Evolutionary conservation across 1,140 invertebrate genomes (phyloP), one percentile per base, ranked within the genome.

Genomic region (Drosophila sturtevanti): DNA sequence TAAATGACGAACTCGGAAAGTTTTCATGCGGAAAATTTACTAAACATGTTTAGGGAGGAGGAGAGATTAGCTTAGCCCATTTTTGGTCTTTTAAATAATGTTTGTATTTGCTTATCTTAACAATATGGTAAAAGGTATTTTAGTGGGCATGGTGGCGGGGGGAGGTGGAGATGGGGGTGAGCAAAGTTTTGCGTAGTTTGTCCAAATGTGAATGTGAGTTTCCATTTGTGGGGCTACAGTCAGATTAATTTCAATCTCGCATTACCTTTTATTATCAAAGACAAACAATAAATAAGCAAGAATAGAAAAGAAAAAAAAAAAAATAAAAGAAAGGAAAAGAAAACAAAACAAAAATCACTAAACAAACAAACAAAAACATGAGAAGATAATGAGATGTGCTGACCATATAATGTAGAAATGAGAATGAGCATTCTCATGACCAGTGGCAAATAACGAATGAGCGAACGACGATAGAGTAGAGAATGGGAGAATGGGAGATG

Each of bases 341-440:
- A n/a, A n/a, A n/a, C n/a, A n/a, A n/a, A 35, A 68, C 59, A 59
- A 70, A 77, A 72, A 77, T 62, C 79, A 70, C 75, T 68, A 73
- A 62, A 68, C 71, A 79, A 89, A 74, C 84, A 87, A 87, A 86
- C 82, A 79, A 69, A 70, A 64, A 21, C 27, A 59, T 14, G 21
- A 37, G 21, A 21, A 82, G 84, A 80, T 87, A 87, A 87, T 87
- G 69, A 87, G 85, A 87, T 87, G 41, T 48, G 84, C 84, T 67
- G 84, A 56, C 54, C 77, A 89, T 74, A 89, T 89, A 89, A 89
- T 87, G 84, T 87, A 79, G 69, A 87, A 87, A 87, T 89, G 79
- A 89, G 68, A 70, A 69, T 79, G 82, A 73, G 31, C 38, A 52
- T 48, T 48, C 16, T 37, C 37, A 59, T 61, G 58, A 44, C 12